Evolutionary conservation across 2,113 vertebrate genomes (phyloP).

Genomic region (Pelecanus crispus): DNA sequence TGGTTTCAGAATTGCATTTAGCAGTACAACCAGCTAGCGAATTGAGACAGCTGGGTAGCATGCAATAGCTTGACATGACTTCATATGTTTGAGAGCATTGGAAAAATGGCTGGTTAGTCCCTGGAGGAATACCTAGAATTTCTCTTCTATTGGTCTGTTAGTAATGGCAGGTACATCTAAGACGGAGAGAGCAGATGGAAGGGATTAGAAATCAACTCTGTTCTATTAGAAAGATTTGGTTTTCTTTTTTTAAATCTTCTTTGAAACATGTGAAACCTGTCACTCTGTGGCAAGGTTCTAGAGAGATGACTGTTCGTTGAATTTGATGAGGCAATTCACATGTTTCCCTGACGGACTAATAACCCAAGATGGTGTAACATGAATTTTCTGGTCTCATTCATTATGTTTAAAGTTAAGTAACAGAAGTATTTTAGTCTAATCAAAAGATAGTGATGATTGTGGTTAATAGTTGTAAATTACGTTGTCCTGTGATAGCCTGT

Average conservation of each 20-base stretch:
- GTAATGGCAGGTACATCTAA: not conserved
- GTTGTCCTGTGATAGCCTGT: not conserved
- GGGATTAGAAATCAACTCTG: not conserved
- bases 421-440: not conserved
- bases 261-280: not conserved
- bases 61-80: not conserved
- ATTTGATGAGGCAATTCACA: not conserved
- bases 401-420: not conserved
- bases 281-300: not conserved
- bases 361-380: not conserved
- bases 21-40: not conserved
- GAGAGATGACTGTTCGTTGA: not conserved
- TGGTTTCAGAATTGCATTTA: not conserved
- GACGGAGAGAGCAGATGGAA: not conserved
- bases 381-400: not conserved
- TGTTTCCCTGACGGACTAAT: not conserved
- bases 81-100: not conserved
- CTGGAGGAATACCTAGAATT: not conserved
- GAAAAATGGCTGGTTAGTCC: not conserved
- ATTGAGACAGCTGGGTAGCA: not conserved
- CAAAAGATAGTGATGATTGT: not conserved
- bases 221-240: not conserved
- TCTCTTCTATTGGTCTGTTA: not conserved
- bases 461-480: not conserved
- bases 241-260: not conserved